These are phyloP conservation scores for Trematomus bernacchii DNA, from an alignment of 2,797 vertebrate species.

Conservation along the genomic window DNA sequence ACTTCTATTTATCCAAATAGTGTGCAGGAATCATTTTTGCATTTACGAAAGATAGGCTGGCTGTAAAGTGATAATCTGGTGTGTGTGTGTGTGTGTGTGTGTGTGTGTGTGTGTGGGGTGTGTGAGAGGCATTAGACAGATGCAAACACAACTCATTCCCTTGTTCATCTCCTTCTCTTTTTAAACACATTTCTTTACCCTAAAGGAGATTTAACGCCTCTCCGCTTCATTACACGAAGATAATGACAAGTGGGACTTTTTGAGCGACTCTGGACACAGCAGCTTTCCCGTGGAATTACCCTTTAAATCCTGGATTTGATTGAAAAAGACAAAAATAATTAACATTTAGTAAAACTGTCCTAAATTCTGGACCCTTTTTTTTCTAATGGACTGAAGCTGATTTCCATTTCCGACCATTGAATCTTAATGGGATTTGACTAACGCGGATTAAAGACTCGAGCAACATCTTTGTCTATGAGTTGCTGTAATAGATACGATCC, in stretches of 20 bases:
- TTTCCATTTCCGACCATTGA: conserved; percentile 77
- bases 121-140: conserved; percentile 58
- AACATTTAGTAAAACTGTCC: conserved; percentile 57
- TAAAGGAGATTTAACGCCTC: conserved; percentile 73
- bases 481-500: conserved; percentile 63
- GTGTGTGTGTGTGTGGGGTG: conserved; percentile 34
- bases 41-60: conserved; percentile 29
- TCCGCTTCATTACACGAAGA: conserved; percentile 73
- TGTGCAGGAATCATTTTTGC: conserved; percentile 25
- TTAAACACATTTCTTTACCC: conserved; percentile 56
- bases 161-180: conserved; percentile 58
- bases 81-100: conserved; percentile 45
- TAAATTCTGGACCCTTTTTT: conserved; percentile 66
- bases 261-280: conserved; percentile 79
- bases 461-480: conserved; percentile 73
- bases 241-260: conserved; percentile 74
- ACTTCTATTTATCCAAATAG: conserved; percentile 25
- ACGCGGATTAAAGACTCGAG: conserved; percentile 80
- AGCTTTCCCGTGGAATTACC: conserved; percentile 83
- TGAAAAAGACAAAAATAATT: conserved; percentile 64
- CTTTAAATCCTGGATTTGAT: conserved; percentile 80
- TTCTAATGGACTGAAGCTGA: conserved; percentile 78
- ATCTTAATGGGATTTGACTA: conserved; percentile 83
- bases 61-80: conserved; percentile 47
- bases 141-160: conserved; percentile 72